phyloP scores from a whole-genome alignment of 2,888 invertebrate species.

The Eulithis prunata region DNA sequence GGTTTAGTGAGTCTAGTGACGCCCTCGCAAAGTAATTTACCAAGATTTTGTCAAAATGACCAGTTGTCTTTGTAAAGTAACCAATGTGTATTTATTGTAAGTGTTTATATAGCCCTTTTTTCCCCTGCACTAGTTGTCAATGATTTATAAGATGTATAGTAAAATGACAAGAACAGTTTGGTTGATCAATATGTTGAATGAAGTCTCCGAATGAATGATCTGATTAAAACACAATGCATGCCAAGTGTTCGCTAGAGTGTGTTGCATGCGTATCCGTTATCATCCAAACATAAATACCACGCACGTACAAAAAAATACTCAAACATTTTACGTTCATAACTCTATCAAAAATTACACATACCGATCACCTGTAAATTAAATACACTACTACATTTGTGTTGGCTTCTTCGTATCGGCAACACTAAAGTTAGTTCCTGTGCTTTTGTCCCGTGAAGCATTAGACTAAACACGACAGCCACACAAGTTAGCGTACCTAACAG shows the following conservation, averaged over 20 bases:
- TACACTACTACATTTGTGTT: conserved; percentile 5
- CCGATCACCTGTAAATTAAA: conserved; percentile 5
- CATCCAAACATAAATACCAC: conserved; percentile 34
- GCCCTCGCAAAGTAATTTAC: no score
- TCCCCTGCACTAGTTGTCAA: no score
- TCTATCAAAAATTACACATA: conserved; percentile 3
- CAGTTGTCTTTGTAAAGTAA: no score
- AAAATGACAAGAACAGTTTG: no score
- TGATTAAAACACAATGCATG: conserved; percentile 52
- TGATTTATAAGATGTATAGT: no score
- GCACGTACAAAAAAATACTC: conserved; percentile 19
- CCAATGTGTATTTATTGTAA: no score
- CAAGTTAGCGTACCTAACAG: conserved; percentile 30
- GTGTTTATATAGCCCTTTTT: no score
- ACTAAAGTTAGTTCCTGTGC: not conserved
- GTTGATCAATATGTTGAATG: no score
- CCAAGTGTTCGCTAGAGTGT: conserved; percentile 58
- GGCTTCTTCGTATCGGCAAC: not conserved
- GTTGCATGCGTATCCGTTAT: conserved; percentile 62
- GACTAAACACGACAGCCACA: conserved; percentile 14
- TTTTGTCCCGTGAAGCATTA: conserved; percentile 10
- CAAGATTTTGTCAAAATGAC: no score
- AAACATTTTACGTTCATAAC: conserved; percentile 6
- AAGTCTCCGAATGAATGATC: no score
- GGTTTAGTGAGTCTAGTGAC: no score